Evolutionary conservation across 2,113 vertebrate species (phyloP), one percentile per base, ranked within the genome.

Genomic region (Sclerurus mexicanus): DNA sequence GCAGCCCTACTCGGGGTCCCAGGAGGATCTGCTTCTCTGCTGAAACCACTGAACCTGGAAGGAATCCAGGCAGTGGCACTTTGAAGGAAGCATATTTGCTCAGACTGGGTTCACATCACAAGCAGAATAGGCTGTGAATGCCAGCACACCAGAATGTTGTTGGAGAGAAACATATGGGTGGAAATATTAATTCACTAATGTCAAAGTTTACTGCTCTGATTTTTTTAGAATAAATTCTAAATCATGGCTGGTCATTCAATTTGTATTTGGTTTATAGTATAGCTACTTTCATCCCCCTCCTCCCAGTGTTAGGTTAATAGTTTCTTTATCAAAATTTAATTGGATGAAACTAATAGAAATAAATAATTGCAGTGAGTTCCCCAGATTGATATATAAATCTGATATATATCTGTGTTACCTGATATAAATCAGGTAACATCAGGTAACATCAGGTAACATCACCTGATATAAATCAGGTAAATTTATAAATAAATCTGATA

Each of bases 161-260:
- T 87, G 39, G 75, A 94, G 86, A 85, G 72, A 96, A 96, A 76
- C 94, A 94, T 94, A 91, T 95, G 93, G 94, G 42, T 85, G 10
- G 90, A 91, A 94, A 87, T 79, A 91, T 46, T 92, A 92, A 90
- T 83, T 86, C 40, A 76, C 17, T 76, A n/a, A 83, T 40, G 67
- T 88, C 68, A 83, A 89, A 88, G 42, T 87, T 81, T 88, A 80
- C 75, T 86, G n/a, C 50, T 89, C 40, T 80, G 44, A 76, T 49
- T 73, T 88, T 79, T 91, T 73, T 74, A 79, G n/a, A 89, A 85
- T 40, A 91, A 94, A 37, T 85, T 74, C 5, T 63, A 30, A 30
- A 21, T 12, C 55, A 21, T 24, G 33, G 24, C 3, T n/a, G 14
- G 27, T 74, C 19, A 59, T 87, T 91, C 27, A 2, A 52, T 22